Conservation (phyloP, 2,113 vertebrate species). For the Arvicanthis niloticus region DNA sequence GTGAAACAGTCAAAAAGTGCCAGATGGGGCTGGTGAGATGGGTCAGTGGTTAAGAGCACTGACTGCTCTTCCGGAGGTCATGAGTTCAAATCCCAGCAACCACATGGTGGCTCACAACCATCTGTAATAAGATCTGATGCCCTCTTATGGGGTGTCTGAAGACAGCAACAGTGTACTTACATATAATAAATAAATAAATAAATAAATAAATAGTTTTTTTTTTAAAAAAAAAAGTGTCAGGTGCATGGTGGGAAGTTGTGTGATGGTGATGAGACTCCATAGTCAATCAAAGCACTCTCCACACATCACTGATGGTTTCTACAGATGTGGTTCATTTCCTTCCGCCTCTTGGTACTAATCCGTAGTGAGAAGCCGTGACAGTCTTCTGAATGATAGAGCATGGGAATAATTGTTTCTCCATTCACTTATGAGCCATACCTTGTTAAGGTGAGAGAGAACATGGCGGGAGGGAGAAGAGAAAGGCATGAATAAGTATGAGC, state of each 20-base stretch:
- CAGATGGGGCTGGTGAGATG: too few species aligned
- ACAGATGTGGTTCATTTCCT: neutral
- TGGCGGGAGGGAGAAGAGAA: neutral
- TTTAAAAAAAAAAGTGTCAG: neutral
- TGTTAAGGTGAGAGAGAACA: neutral
- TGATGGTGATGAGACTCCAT: neutral
- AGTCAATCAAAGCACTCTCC: neutral
- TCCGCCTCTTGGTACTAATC: neutral
- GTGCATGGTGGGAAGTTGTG: neutral
- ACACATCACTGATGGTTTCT: neutral
- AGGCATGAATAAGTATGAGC: neutral
- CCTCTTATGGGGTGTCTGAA: too few species aligned
- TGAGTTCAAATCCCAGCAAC: too few species aligned
- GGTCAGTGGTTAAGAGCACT: too few species aligned
- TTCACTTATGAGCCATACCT: neutral
- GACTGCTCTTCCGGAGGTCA: too few species aligned
- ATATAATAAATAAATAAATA: too few species aligned
- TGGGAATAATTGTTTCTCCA: neutral
- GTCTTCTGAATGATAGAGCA: neutral
- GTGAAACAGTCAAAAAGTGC: neutral
- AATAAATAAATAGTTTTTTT: too few species aligned
- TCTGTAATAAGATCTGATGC: too few species aligned
- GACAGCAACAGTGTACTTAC: too few species aligned
- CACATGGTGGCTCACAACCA: too few species aligned
- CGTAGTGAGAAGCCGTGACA: neutral